Conservation (phyloP, 37 sponge, comb jelly and placozoan species). For the Diacarnus erythraeanus region DNA sequence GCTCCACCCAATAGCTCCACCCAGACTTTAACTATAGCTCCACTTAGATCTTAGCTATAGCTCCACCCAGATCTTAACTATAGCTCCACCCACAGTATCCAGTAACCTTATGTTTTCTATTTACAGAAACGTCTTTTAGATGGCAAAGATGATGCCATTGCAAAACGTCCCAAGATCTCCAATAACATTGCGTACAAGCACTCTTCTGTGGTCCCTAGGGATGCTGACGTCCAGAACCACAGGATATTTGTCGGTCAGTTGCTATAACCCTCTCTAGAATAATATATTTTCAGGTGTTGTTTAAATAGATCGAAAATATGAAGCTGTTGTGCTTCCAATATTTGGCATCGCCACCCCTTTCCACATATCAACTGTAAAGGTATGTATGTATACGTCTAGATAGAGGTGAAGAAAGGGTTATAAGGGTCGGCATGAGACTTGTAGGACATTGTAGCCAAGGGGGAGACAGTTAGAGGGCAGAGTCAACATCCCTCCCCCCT, state of each 20-base stretch:
- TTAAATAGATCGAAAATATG: constrained; percentile 77
- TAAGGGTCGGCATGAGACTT: too few relatives aligned
- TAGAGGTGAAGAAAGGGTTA: too few relatives aligned
- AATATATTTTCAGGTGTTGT: not conserved
- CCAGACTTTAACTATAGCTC: too few relatives aligned
- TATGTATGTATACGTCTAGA: too few relatives aligned
- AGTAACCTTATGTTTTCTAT: not conserved
- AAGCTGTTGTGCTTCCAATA: constrained; percentile 87
- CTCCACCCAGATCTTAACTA: too few relatives aligned
- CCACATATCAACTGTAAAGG: constrained; percentile 95
- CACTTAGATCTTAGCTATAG: too few relatives aligned
- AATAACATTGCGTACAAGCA: constrained; percentile 88
- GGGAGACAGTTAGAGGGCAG: too few relatives aligned
- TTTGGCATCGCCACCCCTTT: constrained; percentile 88
- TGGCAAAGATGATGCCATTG: constrained; percentile 12
- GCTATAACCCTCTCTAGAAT: not conserved
- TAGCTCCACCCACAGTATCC: too few relatives aligned
- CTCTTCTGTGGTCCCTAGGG: constrained; percentile 78
- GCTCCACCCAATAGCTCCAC: too few relatives aligned
- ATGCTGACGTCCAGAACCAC: constrained; percentile 82
- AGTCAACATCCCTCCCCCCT: too few relatives aligned
- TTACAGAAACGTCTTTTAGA: constrained; percentile 57
- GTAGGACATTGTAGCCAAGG: too few relatives aligned
- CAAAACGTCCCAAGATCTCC: constrained; percentile 59
- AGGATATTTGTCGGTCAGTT: constrained; percentile 86